Base-by-base conservation (phyloP, 1,140 invertebrate species). In the Oncopeltus fasciatus region DNA sequence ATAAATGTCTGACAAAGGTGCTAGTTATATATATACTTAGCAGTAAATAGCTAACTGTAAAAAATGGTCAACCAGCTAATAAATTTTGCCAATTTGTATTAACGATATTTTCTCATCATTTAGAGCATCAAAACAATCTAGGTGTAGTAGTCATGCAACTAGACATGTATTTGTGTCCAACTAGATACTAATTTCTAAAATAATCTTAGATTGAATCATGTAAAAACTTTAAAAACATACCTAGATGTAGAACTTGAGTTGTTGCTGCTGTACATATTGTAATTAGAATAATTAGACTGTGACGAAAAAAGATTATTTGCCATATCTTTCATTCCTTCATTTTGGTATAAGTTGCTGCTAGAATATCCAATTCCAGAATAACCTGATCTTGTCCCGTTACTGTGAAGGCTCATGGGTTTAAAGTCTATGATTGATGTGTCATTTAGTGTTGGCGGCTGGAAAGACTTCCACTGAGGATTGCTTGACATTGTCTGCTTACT, bases 381-480 rank as follows among this genome's bases (percentile, higher is more conserved):
- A 21, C 62, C 57, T 26, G 59, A 33, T 57, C 43, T 63, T 18
- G 57, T 26, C n/a, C 53, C 61, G 57, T 43, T 59, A 18, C 33
- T 63, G 18, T 33, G 21, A 21, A 16, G 43, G 16, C 56, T 18
- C 80, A 82, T 78, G 71, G 81, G 75, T 73, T 83, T 83, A 72
- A 80, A 85, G 69, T 85, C 83, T 70, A 86, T 76, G 74, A 86
- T 84, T 74, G 83, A 68, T 24, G 68, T 81, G 74, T 86, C 83
- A 72, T 80, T 81, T 75, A 82, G 77, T 58, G 77, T 77, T 81
- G 87, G 85, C 84, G 88, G 85, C 83, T 90, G 87, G 84, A 90
- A 88, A 73, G 81, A 82, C 80, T 88, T 90, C 88, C 88, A 91
- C 86, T 90, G 87, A 87, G 87, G 86, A 87, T 87, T 85, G 75